Evolutionary conservation across 2,113 vertebrate species (phyloP).

Genomic region (Dromas ardeola): DNA sequence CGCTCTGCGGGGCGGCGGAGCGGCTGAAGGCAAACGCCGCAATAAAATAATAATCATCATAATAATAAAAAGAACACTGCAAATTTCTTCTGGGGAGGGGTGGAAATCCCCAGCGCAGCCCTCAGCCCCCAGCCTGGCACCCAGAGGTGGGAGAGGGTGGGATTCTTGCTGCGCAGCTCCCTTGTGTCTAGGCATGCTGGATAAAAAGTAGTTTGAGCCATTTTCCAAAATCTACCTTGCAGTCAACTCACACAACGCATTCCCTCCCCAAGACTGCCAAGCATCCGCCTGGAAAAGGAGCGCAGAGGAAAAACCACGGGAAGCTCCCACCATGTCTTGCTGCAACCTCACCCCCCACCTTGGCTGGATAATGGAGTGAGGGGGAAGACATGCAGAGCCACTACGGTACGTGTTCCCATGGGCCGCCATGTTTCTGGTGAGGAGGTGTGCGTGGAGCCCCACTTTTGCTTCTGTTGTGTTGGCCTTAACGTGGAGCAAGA

Average conservation of each 20-base stretch:
- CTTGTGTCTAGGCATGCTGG: neutral
- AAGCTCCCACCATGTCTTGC: accelerated
- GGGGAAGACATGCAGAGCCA: neutral
- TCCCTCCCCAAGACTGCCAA: accelerated
- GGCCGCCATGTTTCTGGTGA: neutral
- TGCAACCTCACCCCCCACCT: neutral
- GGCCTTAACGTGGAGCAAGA: neutral
- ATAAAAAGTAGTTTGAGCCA: accelerated
- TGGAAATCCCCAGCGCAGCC: neutral
- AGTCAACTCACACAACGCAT: accelerated
- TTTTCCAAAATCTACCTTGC: neutral
- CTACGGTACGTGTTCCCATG: accelerated
- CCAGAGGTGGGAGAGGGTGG: neutral
- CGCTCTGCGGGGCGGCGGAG: neutral
- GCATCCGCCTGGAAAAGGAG: neutral
- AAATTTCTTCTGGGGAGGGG: neutral
- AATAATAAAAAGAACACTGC: neutral
- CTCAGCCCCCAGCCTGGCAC: neutral
- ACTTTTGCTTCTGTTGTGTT: accelerated
- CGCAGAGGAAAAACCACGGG: accelerated
- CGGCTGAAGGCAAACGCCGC: neutral
- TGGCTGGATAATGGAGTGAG: neutral
- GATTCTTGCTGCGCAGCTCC: accelerated
- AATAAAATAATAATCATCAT: neutral
- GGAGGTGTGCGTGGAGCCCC: neutral